Evolutionary conservation across 2,113 vertebrate genomes (phyloP), one percentile per base, ranked within the genome.

Genomic region (Urocolius indicus): DNA sequence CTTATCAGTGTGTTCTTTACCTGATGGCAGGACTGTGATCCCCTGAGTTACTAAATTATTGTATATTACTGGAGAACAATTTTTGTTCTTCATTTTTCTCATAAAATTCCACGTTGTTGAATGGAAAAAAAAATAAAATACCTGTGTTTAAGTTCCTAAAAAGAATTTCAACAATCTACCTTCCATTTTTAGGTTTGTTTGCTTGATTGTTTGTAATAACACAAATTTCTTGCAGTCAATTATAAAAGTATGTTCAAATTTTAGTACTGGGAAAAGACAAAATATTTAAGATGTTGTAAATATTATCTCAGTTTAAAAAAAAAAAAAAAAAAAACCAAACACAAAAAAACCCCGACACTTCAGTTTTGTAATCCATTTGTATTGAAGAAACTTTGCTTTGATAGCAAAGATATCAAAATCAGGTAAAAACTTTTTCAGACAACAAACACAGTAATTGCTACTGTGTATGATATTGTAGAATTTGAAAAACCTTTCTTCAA

Each of bases 311-410:
- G 55, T 59, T 76, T 77, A 51, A 23, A 95, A 84, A 94, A 16
- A 29, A 19, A 26, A 15, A 21, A 10, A n/a, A 16, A 21, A 15
- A 10, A 6, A 24, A 23, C 21, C 14, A 11, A 13, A 32, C 4
- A 2, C 34, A 1, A 26, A 63, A n/a, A 4, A 52, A 85, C 27
- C 3, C 1, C 0, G 0, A 26, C 38, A 77, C 10, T 85, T 67
- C 0, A 14, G 17, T 45, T 41, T 62, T 71, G 58, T 61, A 67
- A 66, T 95, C 63, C 74, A 54, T 89, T 54, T 55, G 34, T 36
- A 85, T 27, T 91, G 34, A 73, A 67, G 16, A 73, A 24, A 65
- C 1, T n/a, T n/a, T n/a, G n/a, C n/a, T n/a, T n/a, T n/a, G n/a
- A 17, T 23, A 82, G 26, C 23, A 84, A 58, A 74, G 13, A 30